Percentiles rank a stretch among this genome's conserved stretches.
Conservation (phyloP, 37 sponge, comb jelly and placozoan species). For the Bolinopsis microptera region DNA sequence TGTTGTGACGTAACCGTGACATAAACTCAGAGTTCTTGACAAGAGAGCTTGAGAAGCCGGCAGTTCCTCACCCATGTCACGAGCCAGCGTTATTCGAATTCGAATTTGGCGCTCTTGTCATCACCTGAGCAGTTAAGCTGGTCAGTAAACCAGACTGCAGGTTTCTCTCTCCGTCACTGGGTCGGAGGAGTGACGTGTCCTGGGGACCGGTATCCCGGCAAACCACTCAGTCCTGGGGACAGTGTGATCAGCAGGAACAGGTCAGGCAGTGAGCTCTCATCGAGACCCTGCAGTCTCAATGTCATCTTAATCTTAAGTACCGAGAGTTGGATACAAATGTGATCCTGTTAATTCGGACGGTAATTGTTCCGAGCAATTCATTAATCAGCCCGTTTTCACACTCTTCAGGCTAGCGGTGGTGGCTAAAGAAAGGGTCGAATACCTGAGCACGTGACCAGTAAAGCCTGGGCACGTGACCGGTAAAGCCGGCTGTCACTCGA, state of each 20-base stretch:
- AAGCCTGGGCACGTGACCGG: background rate
- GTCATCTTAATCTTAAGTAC: background rate
- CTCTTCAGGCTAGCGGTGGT: background rate
- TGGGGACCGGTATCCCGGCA: background rate
- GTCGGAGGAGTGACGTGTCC: background rate
- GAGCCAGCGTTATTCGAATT: background rate
- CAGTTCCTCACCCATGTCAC: too few species aligned
- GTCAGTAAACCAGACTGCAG: background rate
- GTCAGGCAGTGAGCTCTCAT: background rate
- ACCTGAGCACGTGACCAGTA: background rate
- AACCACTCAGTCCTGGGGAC: background rate
- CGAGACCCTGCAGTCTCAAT: background rate
- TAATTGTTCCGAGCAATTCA: background rate
- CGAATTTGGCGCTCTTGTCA: constrained; percentile 62
- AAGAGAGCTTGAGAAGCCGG: background rate
- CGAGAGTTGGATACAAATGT: background rate
- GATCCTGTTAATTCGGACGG: background rate
- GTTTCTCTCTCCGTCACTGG: background rate
- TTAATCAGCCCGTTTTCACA: background rate
- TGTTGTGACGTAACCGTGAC: background rate
- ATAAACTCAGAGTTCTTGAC: background rate
- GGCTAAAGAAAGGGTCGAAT: background rate
- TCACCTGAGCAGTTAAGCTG: background rate
- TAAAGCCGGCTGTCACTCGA: background rate
- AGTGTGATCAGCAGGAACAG: background rate